Evolutionary conservation across 1,140 invertebrate species (phyloP).

Genomic region (Calosoma granatense): DNA sequence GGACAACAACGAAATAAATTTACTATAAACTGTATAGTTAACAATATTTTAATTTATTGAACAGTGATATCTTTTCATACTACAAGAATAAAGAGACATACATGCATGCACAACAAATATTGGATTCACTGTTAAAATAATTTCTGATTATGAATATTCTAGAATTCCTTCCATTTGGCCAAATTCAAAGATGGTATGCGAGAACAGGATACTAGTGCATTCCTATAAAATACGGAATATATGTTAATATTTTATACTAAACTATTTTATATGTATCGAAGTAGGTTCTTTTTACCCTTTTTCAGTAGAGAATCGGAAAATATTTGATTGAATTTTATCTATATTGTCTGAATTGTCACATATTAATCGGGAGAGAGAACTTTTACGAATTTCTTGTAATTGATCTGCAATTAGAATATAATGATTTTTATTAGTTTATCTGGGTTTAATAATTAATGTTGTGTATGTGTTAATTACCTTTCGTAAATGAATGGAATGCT

Average conservation of each 20-base stretch:
- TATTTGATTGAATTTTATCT: conserved; percentile 51
- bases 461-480: conserved; percentile 28
- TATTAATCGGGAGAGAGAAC: conserved; percentile 35
- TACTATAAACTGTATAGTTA: too few species aligned
- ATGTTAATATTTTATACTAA: background rate
- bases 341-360: conserved; percentile 75
- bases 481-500: conserved; percentile 39
- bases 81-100: too few species aligned
- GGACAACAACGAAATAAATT: too few species aligned
- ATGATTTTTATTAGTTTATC: background rate
- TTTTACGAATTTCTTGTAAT: conserved; percentile 33
- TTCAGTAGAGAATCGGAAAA: conserved; percentile 54
- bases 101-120: too few species aligned
- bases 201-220: conserved; percentile 60
- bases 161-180: conserved; percentile 47
- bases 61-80: too few species aligned
- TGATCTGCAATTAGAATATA: conserved; percentile 27
- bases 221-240: conserved; percentile 36
- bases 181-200: conserved; percentile 50
- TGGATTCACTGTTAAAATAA: too few species aligned
- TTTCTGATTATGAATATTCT: too few species aligned
- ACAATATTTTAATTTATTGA: too few species aligned
- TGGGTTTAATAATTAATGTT: background rate
- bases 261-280: background rate
- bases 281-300: conserved; percentile 14